phyloP scores from a whole-genome alignment of 2,888 invertebrate species.

The Aromia moschata region DNA sequence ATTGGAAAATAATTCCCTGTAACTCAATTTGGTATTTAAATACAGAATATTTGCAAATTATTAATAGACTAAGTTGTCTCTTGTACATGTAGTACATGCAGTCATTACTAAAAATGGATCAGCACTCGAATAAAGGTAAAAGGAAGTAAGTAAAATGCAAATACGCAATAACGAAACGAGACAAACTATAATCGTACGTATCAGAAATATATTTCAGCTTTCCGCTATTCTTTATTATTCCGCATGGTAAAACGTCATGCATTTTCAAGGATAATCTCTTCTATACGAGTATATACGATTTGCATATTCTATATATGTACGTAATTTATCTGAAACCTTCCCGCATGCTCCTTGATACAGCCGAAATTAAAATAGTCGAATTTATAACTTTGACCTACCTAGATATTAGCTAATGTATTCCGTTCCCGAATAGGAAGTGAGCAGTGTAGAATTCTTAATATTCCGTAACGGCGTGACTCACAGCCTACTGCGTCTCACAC shows the following conservation, averaged over 20 bases:
- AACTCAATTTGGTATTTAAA: too few species aligned
- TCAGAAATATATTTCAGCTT: neutral
- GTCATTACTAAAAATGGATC: too few species aligned
- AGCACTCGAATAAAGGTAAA: too few species aligned
- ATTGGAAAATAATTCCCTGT: too few species aligned
- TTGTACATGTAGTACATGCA: too few species aligned
- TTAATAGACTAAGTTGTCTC: too few species aligned
- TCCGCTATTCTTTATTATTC: slow-evolving; percentile 26
- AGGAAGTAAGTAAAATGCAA: too few species aligned
- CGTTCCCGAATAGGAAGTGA: neutral
- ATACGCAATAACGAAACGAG: too few species aligned
- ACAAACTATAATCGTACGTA: too few species aligned
- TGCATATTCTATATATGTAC: slow-evolving; percentile 39
- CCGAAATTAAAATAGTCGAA: slow-evolving; percentile 18
- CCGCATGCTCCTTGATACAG: slow-evolving; percentile 10
- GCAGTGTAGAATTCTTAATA: slow-evolving; percentile 12
- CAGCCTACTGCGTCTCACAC: slow-evolving; percentile 16
- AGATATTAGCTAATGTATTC: slow-evolving; percentile 25
- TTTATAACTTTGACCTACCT: slow-evolving; percentile 26
- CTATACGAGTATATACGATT: slow-evolving; percentile 37
- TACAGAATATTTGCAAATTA: too few species aligned
- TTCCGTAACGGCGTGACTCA: slow-evolving; percentile 13
- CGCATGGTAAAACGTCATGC: slow-evolving; percentile 35
- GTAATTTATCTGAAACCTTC: slow-evolving; percentile 35
- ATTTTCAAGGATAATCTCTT: slow-evolving; percentile 39